Base-by-base conservation (phyloP, 2,888 invertebrate species). In the Yponomeuta plumbellus region DNA sequence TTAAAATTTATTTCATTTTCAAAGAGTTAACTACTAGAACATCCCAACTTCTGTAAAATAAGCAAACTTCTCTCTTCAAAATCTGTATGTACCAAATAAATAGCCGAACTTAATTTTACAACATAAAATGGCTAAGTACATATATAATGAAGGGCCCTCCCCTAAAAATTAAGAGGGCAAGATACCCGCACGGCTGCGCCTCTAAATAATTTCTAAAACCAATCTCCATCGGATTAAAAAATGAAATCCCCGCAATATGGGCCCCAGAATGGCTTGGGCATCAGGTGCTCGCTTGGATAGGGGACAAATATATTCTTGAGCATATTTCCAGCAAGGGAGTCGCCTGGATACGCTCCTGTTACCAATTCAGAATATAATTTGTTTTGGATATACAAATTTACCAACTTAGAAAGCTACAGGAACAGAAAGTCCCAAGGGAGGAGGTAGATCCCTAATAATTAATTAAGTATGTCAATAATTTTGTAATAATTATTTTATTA, bases 211-310 rank as follows among this genome's bases (percentile, higher is more conserved):
- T 62, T 69, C 22, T 71, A 73, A 72, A 72, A 72, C 71, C 73
- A 74, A 76, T 75, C 74, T 75, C 75, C 71, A 70, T 68, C 68
- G 66, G 72, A 80, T 80, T 83, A 78, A 77, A 78, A 52, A 80
- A 80, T 78, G 74, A 69, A 69, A 69, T 67, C 68, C 65, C 34
- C 66, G 61, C 65, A 69, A 76, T 26, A 61, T 75, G 73, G 76
- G 73, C 76, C 73, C 75, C 75, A 75, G 76, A 74, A 78, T 77
- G 78, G 74, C 74, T 75, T 74, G 75, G 83, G 86, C 82, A 89
- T 89, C 90, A 91, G 90, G 90, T 91, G 90, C 84, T 75, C 73
- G 75, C 76, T 85, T 80, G 80, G 86, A 84, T 86, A 83, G 80
- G 77, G 79, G 81, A 85, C 34, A 34, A 83, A 80, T 52, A 86